Percentiles rank a stretch among this genome's conserved stretches.
Conservation (phyloP, 2,888 invertebrate species). For the Torymus auratus region DNA sequence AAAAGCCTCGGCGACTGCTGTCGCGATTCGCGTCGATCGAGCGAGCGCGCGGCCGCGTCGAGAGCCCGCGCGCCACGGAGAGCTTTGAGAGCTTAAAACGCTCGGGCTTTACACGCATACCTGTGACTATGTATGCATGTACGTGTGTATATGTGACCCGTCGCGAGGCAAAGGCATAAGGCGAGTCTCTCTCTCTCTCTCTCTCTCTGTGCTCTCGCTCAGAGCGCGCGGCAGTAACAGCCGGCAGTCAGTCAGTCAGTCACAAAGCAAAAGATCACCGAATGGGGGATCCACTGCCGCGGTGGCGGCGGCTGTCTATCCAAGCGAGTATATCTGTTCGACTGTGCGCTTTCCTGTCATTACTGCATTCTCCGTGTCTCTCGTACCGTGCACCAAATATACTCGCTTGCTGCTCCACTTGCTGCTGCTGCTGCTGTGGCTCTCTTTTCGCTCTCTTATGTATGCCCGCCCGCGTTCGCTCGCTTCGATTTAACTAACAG, state of each 20-base stretch:
- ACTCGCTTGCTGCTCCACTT: constrained; percentile 48
- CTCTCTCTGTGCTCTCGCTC: constrained; percentile 17
- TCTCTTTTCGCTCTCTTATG: constrained; percentile 49
- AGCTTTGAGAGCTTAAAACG: constrained; percentile 70
- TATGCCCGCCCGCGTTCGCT: constrained; percentile 30
- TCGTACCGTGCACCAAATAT: constrained; percentile 67
- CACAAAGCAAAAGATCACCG: constrained; percentile 70
- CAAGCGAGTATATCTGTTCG: constrained; percentile 66
- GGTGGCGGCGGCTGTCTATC: constrained; percentile 61
- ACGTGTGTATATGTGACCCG: background rate
- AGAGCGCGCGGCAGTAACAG: background rate
- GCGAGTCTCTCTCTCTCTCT: constrained; percentile 9
- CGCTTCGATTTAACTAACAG: background rate
- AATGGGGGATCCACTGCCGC: constrained; percentile 65
- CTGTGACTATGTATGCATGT: background rate
- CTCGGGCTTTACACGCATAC: constrained; percentile 55
- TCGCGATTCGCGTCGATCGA: constrained; percentile 62
- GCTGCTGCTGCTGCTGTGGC: background rate
- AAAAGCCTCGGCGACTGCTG: constrained; percentile 41
- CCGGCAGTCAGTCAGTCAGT: constrained; percentile 61
- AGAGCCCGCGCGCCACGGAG: constrained; percentile 61
- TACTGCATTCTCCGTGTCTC: constrained; percentile 70
- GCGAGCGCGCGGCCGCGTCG: constrained; percentile 35
- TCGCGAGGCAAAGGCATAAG: constrained; percentile 25
- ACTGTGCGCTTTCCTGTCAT: constrained; percentile 70